These are phyloP conservation scores for Malacoraja senta DNA, from an alignment of 2,797 vertebrate genomes.

Conservation along the genomic window DNA sequence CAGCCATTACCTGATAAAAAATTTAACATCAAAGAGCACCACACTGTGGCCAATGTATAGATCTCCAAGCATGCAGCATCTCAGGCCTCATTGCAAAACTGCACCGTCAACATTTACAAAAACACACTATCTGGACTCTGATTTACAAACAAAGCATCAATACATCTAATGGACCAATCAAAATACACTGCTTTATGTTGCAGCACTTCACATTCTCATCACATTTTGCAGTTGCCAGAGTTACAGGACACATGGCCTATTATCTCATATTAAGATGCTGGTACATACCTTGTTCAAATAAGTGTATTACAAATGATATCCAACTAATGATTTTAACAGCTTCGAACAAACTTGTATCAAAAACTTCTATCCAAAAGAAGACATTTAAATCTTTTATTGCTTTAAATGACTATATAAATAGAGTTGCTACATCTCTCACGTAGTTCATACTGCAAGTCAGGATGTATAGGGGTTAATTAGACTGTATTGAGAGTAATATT, in stretches of 20 bases:
- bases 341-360: neutral
- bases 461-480: too few relatives aligned
- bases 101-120: too few relatives aligned
- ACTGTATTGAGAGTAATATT: too few relatives aligned
- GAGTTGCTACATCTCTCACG: too few relatives aligned
- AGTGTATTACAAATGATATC: neutral
- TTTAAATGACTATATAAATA: neutral
- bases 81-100: neutral
- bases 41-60: neutral
- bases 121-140: neutral
- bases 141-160: neutral
- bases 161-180: too few relatives aligned
- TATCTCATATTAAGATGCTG: neutral
- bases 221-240: constrained; percentile 10
- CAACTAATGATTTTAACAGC: neutral
- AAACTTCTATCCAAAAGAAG: neutral
- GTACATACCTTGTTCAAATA: neutral
- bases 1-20: neutral
- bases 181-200: neutral
- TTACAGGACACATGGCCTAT: neutral
- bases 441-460: too few relatives aligned
- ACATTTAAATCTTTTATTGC: neutral
- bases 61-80: neutral
- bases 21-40: constrained; percentile 18
- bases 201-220: neutral